A percentile compares a stretch with the other conserved stretches of the same genome.
Conservation (phyloP, 2,888 invertebrate species). For the Podotricha telesiphe region DNA sequence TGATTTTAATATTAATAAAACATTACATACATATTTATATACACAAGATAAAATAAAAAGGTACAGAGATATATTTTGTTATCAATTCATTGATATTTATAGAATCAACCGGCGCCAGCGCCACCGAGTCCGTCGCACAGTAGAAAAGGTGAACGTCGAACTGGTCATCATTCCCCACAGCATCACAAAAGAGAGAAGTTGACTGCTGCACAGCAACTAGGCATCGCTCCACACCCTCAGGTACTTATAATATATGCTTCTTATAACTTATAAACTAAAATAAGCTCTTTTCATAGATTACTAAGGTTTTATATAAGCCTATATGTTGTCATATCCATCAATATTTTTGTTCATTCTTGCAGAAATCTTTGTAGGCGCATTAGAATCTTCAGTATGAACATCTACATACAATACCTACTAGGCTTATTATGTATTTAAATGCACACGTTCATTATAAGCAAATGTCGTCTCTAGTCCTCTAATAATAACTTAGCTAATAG, state of each 20-base stretch:
- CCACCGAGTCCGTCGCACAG: slow-evolving; percentile 78
- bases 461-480: background rate
- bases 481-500: slow-evolving; percentile 3
- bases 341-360: background rate
- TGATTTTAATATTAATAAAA: too few relatives aligned
- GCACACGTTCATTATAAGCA: slow-evolving; percentile 7
- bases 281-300: too few relatives aligned
- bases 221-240: slow-evolving; percentile 73
- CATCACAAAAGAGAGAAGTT: slow-evolving; percentile 78
- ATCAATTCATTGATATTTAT: slow-evolving; percentile 27
- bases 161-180: slow-evolving; percentile 77
- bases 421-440: background rate
- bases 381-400: background rate
- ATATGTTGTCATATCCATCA: slow-evolving; percentile 1
- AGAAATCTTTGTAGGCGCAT: background rate
- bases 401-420: background rate
- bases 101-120: slow-evolving; percentile 68
- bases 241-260: slow-evolving; percentile 47
- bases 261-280: too few relatives aligned
- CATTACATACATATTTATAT: too few relatives aligned
- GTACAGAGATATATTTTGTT: background rate
- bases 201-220: slow-evolving; percentile 78
- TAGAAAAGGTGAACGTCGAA: slow-evolving; percentile 70
- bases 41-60: too few relatives aligned
- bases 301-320: background rate